These are phyloP conservation scores for Apogon talboti DNA, from an alignment of 2,797 vertebrate genomes.

Conservation along the genomic window DNA sequence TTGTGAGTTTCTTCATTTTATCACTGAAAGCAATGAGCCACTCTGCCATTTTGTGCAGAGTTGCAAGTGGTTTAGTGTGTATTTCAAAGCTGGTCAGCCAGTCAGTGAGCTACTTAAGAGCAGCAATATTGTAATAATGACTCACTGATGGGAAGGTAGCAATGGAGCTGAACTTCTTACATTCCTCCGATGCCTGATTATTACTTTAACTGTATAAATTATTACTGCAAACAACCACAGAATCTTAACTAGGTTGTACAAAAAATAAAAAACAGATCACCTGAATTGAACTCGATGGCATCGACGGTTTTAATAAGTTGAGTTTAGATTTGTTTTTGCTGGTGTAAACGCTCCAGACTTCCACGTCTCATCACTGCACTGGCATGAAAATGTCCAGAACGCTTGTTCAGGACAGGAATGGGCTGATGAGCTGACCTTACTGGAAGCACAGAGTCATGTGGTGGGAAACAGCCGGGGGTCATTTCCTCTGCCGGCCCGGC, in stretches of 20 bases:
- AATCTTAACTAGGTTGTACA: slow-evolving; percentile 37
- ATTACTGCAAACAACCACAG: slow-evolving; percentile 78
- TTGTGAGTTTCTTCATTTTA: slow-evolving; percentile 92
- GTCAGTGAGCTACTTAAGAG: slow-evolving; percentile 94
- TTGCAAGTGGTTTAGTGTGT: slow-evolving; percentile 90
- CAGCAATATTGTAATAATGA: slow-evolving; percentile 95
- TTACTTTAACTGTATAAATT: slow-evolving; percentile 90
- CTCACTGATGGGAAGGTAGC: slow-evolving; percentile 93
- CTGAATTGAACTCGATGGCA: neutral
- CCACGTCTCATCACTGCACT: neutral
- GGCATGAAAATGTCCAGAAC: too few relatives aligned
- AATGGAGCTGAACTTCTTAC: slow-evolving; percentile 95
- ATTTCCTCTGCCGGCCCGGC: slow-evolving; percentile 63
- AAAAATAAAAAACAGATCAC: neutral
- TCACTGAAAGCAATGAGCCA: slow-evolving; percentile 96
- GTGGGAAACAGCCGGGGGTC: slow-evolving; percentile 56
- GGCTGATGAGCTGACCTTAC: slow-evolving; percentile 41
- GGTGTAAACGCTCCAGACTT: neutral
- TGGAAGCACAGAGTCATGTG: slow-evolving; percentile 10
- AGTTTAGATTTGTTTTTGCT: neutral
- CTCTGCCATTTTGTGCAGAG: slow-evolving; percentile 90
- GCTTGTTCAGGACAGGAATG: slow-evolving; percentile 3
- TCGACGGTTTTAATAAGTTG: neutral
- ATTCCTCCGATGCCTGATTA: slow-evolving; percentile 92
- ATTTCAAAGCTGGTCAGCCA: slow-evolving; percentile 93